Evolutionary conservation across 2,888 invertebrate genomes (phyloP), one percentile per base, ranked within the genome.

Genomic region (Iphiclides podalirius): DNA sequence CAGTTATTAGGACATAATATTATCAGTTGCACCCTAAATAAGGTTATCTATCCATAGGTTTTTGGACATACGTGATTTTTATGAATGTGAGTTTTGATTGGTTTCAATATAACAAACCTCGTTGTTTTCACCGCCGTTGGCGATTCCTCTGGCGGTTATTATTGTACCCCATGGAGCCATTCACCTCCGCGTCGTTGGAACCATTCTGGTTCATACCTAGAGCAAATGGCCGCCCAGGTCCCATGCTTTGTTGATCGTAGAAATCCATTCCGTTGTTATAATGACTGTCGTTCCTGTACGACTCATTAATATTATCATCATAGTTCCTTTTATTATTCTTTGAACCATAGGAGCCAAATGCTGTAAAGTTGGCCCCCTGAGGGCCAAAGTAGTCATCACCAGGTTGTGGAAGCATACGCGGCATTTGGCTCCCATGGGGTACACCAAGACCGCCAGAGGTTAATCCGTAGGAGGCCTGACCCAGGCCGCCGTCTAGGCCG

Each of bases 101-200:
- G 85, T 80, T 82, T 77, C 76, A 82, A 79, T 76, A 65, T 75
- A 83, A 88, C 88, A 88, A 86, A 88, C 88, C 88, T 88, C 88
- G 67, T 70, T 58, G 61, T 67, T 72, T 81, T 86, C 86, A 87
- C 75, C 86, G 84, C 64, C 84, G 87, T 60, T 66, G 72, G 74
- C 81, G 86, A 74, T 83, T 81, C 72, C 85, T 83, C 86, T 85
- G 88, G 84, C 88, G 88, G 87, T 85, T 83, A 61, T 78, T 79
- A 71, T 71, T 71, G 79, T 85, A 85, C 84, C 87, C 87, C 87
- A 82, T 72, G 76, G 85, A 82, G 79, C 86, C 84, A 67, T 81
- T 79, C 54, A 77, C 76, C 79, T 63, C 72, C 79, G 79, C 79
- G 68, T 69, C 68, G 53, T 69, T 73, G 60, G 65, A 64, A 65